Conservation (phyloP, 2,888 invertebrate species). For the Pheosia gnoma region DNA sequence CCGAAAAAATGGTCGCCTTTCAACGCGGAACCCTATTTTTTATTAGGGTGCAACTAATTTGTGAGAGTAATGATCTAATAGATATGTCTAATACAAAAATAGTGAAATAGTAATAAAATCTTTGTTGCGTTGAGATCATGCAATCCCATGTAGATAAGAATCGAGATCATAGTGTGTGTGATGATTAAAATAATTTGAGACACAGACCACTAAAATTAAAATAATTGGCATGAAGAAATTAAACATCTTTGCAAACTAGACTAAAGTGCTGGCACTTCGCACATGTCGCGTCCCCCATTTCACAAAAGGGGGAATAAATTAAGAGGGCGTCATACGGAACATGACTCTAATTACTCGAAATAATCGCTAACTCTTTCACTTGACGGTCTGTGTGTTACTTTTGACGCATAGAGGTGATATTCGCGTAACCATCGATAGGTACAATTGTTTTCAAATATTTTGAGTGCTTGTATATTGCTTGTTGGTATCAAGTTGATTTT, state of each 20-base stretch:
- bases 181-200: not conserved
- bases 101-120: no score
- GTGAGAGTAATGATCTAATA: constrained; percentile 6
- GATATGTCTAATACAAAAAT: constrained; percentile 1
- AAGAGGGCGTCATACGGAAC: constrained; percentile 62
- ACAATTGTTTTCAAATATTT: not conserved
- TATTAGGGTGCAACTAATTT: constrained; percentile 20
- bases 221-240: constrained; percentile 30
- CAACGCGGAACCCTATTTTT: constrained; percentile 21
- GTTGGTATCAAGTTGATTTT: constrained; percentile 4
- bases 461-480: constrained; percentile 15
- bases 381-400: constrained; percentile 31
- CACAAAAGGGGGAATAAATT: constrained; percentile 56
- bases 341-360: constrained; percentile 66
- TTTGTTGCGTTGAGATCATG: no score
- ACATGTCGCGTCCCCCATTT: constrained; percentile 60
- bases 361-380: constrained; percentile 50
- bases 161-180: no score
- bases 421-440: constrained; percentile 11
- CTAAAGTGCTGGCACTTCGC: constrained; percentile 52
- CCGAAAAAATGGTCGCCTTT: constrained; percentile 29
- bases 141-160: no score
- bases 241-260: constrained; percentile 39
- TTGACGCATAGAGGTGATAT: constrained; percentile 24
- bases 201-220: constrained; percentile 31